These are phyloP conservation scores for Eudemis profundana DNA, from an alignment of 2,888 invertebrate species.

Conservation along the genomic window DNA sequence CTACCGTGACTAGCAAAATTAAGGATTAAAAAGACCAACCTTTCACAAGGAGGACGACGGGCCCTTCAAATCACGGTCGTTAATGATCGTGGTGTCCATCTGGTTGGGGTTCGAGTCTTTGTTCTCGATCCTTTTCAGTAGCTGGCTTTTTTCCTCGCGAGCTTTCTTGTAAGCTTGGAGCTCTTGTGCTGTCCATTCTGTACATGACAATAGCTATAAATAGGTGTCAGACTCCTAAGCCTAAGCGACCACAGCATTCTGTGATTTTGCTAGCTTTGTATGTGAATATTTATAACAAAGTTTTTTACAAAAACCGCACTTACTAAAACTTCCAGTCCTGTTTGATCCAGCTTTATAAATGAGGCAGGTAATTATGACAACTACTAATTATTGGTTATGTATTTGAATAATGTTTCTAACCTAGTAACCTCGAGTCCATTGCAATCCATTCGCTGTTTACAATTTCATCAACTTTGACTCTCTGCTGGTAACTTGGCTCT, in stretches of 20 bases:
- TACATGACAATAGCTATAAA: conserved; percentile 39
- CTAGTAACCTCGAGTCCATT: conserved; percentile 86
- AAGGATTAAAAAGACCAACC: neutral
- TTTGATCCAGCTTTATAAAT: no score
- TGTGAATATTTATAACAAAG: no score
- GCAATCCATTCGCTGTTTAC: conserved; percentile 86
- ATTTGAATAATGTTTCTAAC: conserved; percentile 51
- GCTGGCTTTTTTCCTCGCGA: conserved; percentile 63
- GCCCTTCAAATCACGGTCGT: conserved; percentile 53
- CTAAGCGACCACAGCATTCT: no score
- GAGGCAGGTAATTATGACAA: no score
- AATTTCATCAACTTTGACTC: conserved; percentile 86
- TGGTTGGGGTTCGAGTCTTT: conserved; percentile 50
- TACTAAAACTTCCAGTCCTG: no score
- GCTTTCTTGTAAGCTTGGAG: conserved; percentile 72
- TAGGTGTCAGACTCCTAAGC: no score
- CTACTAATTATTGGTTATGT: no score
- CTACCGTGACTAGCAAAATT: no score
- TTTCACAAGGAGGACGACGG: conserved; percentile 53
- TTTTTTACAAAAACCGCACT: no score
- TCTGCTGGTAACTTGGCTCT: conserved; percentile 87
- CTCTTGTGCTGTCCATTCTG: conserved; percentile 78
- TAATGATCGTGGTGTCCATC: conserved; percentile 62
- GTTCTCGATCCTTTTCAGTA: conserved; percentile 51
- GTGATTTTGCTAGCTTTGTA: no score